Base-by-base conservation (phyloP, 2,113 vertebrate genomes). In the Otolemur garnettii region DNA sequence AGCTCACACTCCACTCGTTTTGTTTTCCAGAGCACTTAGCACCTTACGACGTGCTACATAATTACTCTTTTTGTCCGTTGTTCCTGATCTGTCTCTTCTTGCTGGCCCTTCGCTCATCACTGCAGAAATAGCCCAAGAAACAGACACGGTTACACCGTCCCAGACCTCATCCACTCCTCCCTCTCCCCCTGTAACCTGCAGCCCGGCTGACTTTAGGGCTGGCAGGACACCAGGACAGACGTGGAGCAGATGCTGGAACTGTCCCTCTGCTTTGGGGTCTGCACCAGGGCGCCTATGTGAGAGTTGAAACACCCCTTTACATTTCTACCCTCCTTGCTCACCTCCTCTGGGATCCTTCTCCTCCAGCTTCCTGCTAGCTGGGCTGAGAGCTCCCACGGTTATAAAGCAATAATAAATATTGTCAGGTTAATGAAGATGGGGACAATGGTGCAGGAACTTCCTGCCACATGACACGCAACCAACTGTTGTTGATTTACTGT, bases 401-500 rank as follows among this genome's bases (percentile, higher is more conserved):
- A 24, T 45, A 35, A 78, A 93, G 87, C 75, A 28, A 86, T 69
- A 15, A 75, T n/a, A 68, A 38, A 21, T 38, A 28, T 18, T 79
- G 28, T 14, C 13, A 4, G 77, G 26, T 8, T 71, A 28, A 45
- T 5, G 75, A 28, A 33, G 50, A 24, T 4, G 15, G 62, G 50
- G 84, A 26, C 0, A 62, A 24, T 6, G 3, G 6, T 7, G 45
- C 33, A 97, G 98, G 88, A 87, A 96, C 93, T 97, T 91, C 96
- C 97, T 89, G 97, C 96, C 98, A 96, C 71, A 3, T 96, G 95
- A 77, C 97, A 98, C 98, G 99, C 98, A 98, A 98, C 98, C 97
- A 97, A 97, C 98, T 98, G 98, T 93, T 87, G 95, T 93, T 87
- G 95, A 98, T 98, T 98, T 99, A 98, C 98, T 96, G 98, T 98